Evolutionary conservation across 2,888 invertebrate genomes (phyloP).

Genomic region (Protodeltote pygarga): DNA sequence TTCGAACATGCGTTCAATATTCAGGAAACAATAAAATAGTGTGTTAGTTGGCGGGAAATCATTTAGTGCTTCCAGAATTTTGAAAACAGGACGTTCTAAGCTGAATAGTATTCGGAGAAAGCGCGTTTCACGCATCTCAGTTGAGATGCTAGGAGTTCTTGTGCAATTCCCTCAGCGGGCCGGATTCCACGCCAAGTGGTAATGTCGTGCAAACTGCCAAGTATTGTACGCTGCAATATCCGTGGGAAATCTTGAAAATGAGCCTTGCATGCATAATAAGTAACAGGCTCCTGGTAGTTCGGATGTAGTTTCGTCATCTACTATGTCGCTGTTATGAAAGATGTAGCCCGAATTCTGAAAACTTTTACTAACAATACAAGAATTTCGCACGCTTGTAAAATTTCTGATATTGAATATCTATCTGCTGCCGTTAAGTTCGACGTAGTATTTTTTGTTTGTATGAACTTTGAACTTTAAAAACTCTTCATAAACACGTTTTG

Average conservation of each 20-base stretch:
- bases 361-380: no score
- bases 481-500: slow-evolving; percentile 26
- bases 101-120: slow-evolving; percentile 33
- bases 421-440: slow-evolving; percentile 1
- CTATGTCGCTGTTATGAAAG: slow-evolving; percentile 28
- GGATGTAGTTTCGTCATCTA: slow-evolving; percentile 41
- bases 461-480: slow-evolving; percentile 33
- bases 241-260: slow-evolving; percentile 70
- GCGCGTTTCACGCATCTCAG: slow-evolving; percentile 42
- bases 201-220: slow-evolving; percentile 45
- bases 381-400: no score
- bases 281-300: slow-evolving; percentile 38
- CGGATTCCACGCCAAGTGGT: slow-evolving; percentile 47
- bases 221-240: slow-evolving; percentile 54
- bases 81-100: slow-evolving; percentile 15
- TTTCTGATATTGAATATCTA: no score
- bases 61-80: slow-evolving; percentile 28
- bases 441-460: slow-evolving; percentile 3
- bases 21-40: slow-evolving; percentile 34
- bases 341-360: slow-evolving; percentile 14
- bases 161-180: slow-evolving; percentile 44
- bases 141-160: slow-evolving; percentile 45
- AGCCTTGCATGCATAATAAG: slow-evolving; percentile 58
- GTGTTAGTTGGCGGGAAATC: slow-evolving; percentile 18
- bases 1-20: slow-evolving; percentile 5